Base-by-base conservation (phyloP, 2,797 vertebrate genomes). In the Parauchenoglanis punctatus region DNA sequence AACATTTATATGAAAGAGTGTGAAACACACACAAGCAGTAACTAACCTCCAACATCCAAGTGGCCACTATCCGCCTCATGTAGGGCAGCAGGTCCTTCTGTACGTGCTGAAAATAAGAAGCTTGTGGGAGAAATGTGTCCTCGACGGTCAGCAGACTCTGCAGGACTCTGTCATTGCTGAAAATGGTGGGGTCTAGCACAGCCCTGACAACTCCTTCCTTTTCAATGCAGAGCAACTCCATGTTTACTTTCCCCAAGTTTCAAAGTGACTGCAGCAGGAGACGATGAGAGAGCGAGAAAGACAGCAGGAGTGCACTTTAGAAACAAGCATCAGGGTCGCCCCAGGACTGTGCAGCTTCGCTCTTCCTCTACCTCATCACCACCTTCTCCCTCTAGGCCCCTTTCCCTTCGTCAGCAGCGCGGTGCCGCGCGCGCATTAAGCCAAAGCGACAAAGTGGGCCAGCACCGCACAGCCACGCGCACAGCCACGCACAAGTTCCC, bases 31-130 rank as follows among this genome's bases (percentile, higher is more conserved):
- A 59, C 20, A 63, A 35, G 28, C 6, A 25, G 18, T 28, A 35
- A 90, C 97, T 92, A 96, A 99, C 98, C 98, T 99, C 98, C 92
- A 99, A 95, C 98, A 99, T 99, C 98, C 98, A 99, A 91, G 96
- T 96, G 90, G 98, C 97, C 91, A 99, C 96, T 96, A 98, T 97
- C 93, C 96, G 95, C 93, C 98, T 96, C 98, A 99, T 99, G 93
- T 96, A 96, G 81, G 98, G 98, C 91, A 97, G 96, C 91, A 99
- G 97, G 91, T 99, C 98, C 94, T 96, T 96, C 96, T 99, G 98
- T 84, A 98, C 96, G 92, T 96, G 96, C 90, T 97, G 96, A 95
- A 99, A 99, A 92, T 98, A 98, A 52, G 97, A 97, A 91, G 97
- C 96, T 4, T 95, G 97, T 18, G 97, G 97, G 81, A 98, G 94